These are phyloP conservation scores for Egretta garzetta DNA, from an alignment of 2,113 vertebrate genomes.

Conservation along the genomic window DNA sequence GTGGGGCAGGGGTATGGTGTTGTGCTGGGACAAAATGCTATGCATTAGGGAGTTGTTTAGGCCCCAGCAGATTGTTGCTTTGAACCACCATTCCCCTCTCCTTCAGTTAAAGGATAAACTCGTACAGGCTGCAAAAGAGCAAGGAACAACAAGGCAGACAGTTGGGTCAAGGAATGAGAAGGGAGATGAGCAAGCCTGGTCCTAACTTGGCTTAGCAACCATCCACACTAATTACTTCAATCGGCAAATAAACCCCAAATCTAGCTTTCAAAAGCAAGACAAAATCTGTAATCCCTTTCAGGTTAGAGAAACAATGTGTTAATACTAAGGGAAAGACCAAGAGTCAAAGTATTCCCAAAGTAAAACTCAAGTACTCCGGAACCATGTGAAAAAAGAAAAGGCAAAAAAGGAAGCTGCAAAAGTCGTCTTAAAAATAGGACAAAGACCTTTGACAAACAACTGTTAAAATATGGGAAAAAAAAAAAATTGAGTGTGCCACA, in stretches of 20 bases:
- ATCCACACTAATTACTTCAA: neutral
- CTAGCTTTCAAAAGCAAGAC: neutral
- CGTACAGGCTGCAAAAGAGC: neutral
- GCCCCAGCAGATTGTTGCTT: neutral
- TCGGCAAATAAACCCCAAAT: neutral
- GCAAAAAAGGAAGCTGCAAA: neutral
- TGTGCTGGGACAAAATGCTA: neutral
- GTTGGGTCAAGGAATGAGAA: neutral
- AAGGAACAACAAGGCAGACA: neutral
- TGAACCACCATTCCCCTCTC: neutral
- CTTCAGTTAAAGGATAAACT: neutral
- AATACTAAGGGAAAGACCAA: neutral
- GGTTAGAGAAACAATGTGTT: neutral
- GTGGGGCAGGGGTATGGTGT: neutral
- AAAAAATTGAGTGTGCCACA: neutral
- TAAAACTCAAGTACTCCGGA: neutral
- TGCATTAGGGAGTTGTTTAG: neutral
- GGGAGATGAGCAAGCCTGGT: neutral
- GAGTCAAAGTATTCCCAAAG: conserved; percentile 5
- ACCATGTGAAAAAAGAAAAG: neutral
- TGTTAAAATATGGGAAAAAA: conserved; percentile 33
- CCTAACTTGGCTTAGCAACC: neutral
- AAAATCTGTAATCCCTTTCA: neutral
- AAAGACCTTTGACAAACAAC: conserved; percentile 9
- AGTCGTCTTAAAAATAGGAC: conserved; percentile 16